Percentiles rank a stretch among this genome's conserved stretches.
phyloP scores from a whole-genome alignment of 1,140 invertebrate species.

The Pseudomyrmex gracilis region DNA sequence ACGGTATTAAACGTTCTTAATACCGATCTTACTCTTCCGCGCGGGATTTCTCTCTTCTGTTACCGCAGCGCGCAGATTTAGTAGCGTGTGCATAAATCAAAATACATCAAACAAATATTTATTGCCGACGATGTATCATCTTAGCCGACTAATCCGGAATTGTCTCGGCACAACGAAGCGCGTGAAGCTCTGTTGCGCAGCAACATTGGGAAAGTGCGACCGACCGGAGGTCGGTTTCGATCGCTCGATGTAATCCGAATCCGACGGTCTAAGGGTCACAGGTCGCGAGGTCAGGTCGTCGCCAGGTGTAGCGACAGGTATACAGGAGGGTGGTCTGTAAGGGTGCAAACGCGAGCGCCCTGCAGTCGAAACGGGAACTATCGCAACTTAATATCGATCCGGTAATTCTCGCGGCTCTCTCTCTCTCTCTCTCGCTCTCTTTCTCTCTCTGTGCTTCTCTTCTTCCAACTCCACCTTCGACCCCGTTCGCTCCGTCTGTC shows the following conservation, averaged over 20 bases:
- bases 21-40: neutral
- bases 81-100: constrained; percentile 26
- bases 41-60: neutral
- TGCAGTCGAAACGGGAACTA: constrained; percentile 82
- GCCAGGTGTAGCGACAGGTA: constrained; percentile 74
- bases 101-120: constrained; percentile 28
- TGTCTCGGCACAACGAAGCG: constrained; percentile 26
- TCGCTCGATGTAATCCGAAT: constrained; percentile 62
- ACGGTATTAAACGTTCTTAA: neutral
- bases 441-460: constrained; percentile 9
- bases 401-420: constrained; percentile 79
- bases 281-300: constrained; percentile 72
- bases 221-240: constrained; percentile 56
- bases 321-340: constrained; percentile 52
- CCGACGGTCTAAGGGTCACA: constrained; percentile 70
- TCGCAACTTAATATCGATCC: constrained; percentile 84
- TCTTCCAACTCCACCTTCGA: constrained; percentile 4
- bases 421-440: constrained; percentile 22
- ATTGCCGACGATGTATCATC: constrained; percentile 41
- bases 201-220: constrained; percentile 38
- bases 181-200: constrained; percentile 24
- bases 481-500: constrained; percentile 23
- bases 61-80: neutral
- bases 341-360: constrained; percentile 80
- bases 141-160: constrained; percentile 41